Evolutionary conservation across 2,888 invertebrate genomes (phyloP), one percentile per base, ranked within the genome.

Genomic region (Phaedon cochleariae): DNA sequence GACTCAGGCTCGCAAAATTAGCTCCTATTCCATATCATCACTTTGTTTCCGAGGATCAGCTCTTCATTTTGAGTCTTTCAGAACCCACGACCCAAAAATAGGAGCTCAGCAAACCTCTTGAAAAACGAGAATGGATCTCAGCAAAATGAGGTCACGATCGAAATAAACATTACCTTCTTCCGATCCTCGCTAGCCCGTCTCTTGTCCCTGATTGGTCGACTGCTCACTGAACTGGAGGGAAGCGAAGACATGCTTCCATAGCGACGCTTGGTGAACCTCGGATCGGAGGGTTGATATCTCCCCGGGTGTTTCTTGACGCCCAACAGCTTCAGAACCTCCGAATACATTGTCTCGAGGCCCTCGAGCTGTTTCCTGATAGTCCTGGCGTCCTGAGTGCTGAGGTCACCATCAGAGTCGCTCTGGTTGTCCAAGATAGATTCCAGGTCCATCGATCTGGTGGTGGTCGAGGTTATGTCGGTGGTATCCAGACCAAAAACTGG

Each of bases 311-410:
- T 78, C 68, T 83, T 89, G 0, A 88, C 88, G 20, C 89, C 89
- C 29, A 90, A 80, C 63, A 89, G 81, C 77, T 89, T 89, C 67
- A 90, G 79, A 15, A 93, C 95, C 85, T 94, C 94, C 0, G 92
- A 92, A 79, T 95, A 95, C 94, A 94, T 95, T 73, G 89, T 90
- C 85, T 95, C 94, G 3, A 95, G 84, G 0, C 94, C 93, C 77
- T 94, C 90, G 34, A 95, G 84, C 79, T 95, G 95, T 67, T 92
- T 89, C 21, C 93, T 85, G 69, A 94, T 93, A 31, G 92, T 91
- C 72, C 92, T 86, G 1, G 92, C 91, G 79, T 93, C 93, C 1
- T 90, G 89, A 0, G 91, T 91, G 41, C 92, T 91, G 12, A 92
- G 87, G 78, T 92, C 91, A 57, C 90, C 91, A 80, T 93, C 93